These are phyloP conservation scores for Leuciscus idus DNA, from an alignment of 2,113 vertebrate genomes.

Conservation along the genomic window DNA sequence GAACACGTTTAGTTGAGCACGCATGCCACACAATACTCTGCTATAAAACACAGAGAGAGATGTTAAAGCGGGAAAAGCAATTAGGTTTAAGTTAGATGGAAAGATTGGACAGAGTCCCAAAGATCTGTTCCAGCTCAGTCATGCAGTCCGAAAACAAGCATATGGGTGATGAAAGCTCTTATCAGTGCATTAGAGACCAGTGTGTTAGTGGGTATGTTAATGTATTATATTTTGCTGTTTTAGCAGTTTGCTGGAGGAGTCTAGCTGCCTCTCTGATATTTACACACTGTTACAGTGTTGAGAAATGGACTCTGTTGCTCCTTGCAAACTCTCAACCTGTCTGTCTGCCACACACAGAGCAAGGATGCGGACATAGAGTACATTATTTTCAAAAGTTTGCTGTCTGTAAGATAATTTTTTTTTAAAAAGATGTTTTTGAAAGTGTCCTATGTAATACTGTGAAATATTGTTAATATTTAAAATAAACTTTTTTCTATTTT, in stretches of 20 bases:
- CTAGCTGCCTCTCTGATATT: conserved; percentile 14
- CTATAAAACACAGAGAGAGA: conserved; percentile 35
- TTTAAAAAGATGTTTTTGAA: background rate
- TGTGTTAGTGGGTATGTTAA: conserved; percentile 48
- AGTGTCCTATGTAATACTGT: background rate
- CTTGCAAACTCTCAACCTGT: background rate
- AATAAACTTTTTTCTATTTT: background rate
- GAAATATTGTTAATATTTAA: background rate
- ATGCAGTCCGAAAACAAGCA: conserved; percentile 27
- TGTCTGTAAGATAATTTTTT: background rate
- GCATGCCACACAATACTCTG: background rate
- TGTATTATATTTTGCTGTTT: conserved; percentile 61
- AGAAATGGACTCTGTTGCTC: conserved; percentile 30
- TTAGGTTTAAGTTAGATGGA: conserved; percentile 29
- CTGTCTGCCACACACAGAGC: background rate
- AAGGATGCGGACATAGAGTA: background rate
- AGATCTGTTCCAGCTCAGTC: conserved; percentile 32
- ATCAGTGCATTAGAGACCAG: conserved; percentile 21
- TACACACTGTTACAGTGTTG: conserved; percentile 31
- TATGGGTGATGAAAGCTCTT: conserved; percentile 40
- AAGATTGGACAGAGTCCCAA: conserved; percentile 29
- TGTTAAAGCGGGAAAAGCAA: conserved; percentile 32
- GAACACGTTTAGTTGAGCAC: background rate
- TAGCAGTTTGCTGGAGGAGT: conserved; percentile 50
- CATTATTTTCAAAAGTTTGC: background rate